Evolutionary conservation across 2,888 invertebrate genomes (phyloP).

Genomic region (Sclerodermus sp.): DNA sequence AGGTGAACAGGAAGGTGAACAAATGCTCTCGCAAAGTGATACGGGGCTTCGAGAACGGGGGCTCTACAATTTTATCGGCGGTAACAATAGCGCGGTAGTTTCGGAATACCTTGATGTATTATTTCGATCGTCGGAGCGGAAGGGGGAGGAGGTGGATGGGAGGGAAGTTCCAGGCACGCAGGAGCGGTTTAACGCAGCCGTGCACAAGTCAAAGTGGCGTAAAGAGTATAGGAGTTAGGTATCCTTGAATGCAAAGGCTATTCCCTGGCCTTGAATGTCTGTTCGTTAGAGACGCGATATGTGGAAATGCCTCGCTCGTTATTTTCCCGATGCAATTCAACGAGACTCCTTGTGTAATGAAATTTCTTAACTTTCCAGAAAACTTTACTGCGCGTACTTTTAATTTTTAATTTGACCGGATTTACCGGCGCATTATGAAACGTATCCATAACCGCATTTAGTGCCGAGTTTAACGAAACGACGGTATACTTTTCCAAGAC

Average conservation of each 20-base stretch:
- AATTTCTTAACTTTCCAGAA: slow-evolving; percentile 1
- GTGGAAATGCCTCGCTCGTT: slow-evolving; percentile 28
- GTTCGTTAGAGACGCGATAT: slow-evolving; percentile 24
- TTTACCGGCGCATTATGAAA: not conserved
- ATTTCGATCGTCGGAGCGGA: slow-evolving; percentile 18
- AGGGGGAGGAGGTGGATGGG: slow-evolving; percentile 7
- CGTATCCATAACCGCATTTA: not conserved
- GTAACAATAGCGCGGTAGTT: slow-evolving; percentile 14
- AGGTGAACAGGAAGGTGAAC: no score
- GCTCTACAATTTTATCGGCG: slow-evolving; percentile 17
- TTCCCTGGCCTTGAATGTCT: slow-evolving; percentile 32
- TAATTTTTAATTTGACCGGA: not conserved
- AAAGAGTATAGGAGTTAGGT: slow-evolving; percentile 23
- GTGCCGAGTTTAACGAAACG: not conserved
- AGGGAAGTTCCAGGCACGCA: slow-evolving; percentile 4
- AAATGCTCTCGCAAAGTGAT: no score
- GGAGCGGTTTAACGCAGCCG: slow-evolving; percentile 23
- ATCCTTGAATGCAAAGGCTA: slow-evolving; percentile 35
- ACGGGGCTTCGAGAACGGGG: not conserved
- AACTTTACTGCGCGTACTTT: not conserved
- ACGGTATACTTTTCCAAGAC: no score
- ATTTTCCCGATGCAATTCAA: slow-evolving; percentile 24
- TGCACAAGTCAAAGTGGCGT: slow-evolving; percentile 24
- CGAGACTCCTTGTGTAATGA: slow-evolving; percentile 27
- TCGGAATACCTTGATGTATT: no score